Conservation (phyloP, 2,888 invertebrate species). For the Dendrolimus pini region DNA sequence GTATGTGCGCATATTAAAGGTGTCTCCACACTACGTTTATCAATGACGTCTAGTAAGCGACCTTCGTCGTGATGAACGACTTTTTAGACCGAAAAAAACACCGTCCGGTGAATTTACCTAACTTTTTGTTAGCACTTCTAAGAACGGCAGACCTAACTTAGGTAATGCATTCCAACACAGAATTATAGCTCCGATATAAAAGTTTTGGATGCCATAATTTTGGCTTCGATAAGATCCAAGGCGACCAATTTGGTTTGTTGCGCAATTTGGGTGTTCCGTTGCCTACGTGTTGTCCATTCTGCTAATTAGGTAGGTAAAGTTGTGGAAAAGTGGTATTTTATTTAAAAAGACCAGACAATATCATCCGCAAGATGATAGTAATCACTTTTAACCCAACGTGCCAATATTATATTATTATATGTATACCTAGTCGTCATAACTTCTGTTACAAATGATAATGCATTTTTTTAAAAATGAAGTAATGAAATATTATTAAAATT, state of each 20-base stretch:
- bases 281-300: slow-evolving; percentile 22
- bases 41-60: slow-evolving; percentile 51
- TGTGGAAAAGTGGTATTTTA: no score
- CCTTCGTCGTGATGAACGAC: slow-evolving; percentile 69
- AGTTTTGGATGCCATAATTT: slow-evolving; percentile 62
- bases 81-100: slow-evolving; percentile 58
- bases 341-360: no score
- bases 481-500: no score
- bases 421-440: no score
- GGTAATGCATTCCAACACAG: slow-evolving; percentile 53
- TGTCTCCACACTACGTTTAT: background rate
- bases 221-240: slow-evolving; percentile 51
- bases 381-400: no score
- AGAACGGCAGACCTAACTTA: slow-evolving; percentile 55
- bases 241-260: slow-evolving; percentile 16
- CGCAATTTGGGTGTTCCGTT: slow-evolving; percentile 7
- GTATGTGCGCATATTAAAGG: background rate
- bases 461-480: no score
- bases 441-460: no score
- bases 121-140: slow-evolving; percentile 64
- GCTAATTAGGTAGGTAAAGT: background rate
- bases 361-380: no score
- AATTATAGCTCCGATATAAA: slow-evolving; percentile 51
- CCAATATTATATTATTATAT: no score
- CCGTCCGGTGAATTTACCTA: slow-evolving; percentile 72